Evolutionary conservation across 2,797 vertebrate genomes (phyloP), one percentile per base, ranked within the genome.

Genomic region (Hirundo rustica): DNA sequence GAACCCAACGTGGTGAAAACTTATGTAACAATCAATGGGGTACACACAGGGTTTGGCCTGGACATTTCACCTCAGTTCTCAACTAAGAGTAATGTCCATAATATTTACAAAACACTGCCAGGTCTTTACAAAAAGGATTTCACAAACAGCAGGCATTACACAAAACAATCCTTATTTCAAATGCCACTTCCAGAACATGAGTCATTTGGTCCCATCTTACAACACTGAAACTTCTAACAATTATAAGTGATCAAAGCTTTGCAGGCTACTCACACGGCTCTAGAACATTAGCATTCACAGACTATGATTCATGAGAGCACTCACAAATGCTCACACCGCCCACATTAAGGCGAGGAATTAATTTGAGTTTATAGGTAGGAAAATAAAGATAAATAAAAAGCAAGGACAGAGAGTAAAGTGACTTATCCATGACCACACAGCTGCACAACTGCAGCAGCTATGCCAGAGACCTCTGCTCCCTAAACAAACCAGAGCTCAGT

Each of bases 291-390:
- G 61, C 36, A 5, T 88, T 92, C 90, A 86, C 54, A 92, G 79
- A 94, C 85, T 79, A 36, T 82, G 88, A 93, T 88, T 95, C 94
- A 95, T 12, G 8, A 78, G 92, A 84, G 40, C n/a, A 73, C 61
- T 86, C 79, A 85, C 32, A 70, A 96, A 54, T 11, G 27, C 50
- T 94, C 48, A 54, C 36, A 85, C 70, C 61, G 42, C 87, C 54
- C 85, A 92, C 51, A 13, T 18, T 21, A 88, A 91, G 66, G 47
- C 53, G 78, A 86, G 45, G 62, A 92, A 91, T 88, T 91, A 74
- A 83, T 79, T 62, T 84, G 61, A 75, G 48, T 96, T 91, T 90
- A 88, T 48, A 95, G 78, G 85, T 80, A 92, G 65, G 51, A 58
- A 89, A 84, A 44, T 7, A 17, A 40, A 78, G 30, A 27, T 8